A percentile compares a stretch with the other conserved stretches of the same genome.
Conservation (phyloP, 2,113 vertebrate species). For the Pandion haliaetus region DNA sequence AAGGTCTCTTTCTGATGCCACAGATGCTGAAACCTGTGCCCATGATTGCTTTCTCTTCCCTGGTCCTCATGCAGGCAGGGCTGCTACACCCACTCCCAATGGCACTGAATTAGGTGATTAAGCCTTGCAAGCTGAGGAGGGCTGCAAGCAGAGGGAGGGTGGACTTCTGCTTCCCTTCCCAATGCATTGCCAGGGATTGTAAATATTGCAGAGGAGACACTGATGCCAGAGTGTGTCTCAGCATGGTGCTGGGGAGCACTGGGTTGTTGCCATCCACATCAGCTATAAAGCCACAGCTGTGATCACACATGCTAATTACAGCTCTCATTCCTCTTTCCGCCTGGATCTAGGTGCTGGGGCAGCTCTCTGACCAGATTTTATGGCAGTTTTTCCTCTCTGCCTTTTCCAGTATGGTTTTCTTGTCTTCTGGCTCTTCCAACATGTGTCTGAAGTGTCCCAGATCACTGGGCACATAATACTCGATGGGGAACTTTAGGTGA, state of each 20-base stretch:
- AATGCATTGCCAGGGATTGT: not conserved
- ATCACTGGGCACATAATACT: not conserved
- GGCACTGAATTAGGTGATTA: not conserved
- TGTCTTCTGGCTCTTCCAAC: not conserved
- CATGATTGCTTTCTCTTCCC: rapidly evolving
- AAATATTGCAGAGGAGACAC: not conserved
- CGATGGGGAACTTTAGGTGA: rapidly evolving
- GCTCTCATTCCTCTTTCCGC: not conserved
- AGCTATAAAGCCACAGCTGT: not conserved
- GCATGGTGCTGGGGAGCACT: not conserved
- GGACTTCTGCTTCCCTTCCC: not conserved
- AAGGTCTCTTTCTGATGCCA: not conserved
- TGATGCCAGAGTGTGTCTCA: not conserved
- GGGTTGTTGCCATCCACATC: not conserved
- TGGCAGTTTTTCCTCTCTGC: not conserved
- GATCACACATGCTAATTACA: not conserved
- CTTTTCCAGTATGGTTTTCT: not conserved
- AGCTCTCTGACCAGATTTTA: not conserved
- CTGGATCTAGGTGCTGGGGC: not conserved
- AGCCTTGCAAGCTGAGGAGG: not conserved
- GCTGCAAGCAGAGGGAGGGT: not conserved
- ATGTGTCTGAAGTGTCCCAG: not conserved
- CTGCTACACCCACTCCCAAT: not conserved
- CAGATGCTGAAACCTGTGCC: not conserved
- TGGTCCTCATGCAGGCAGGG: not conserved